A percentile compares a stretch with the other conserved stretches of the same genome.
Evolutionary conservation across 2,797 vertebrate genomes (phyloP).

Genomic region (Brachymystax lenok): DNA sequence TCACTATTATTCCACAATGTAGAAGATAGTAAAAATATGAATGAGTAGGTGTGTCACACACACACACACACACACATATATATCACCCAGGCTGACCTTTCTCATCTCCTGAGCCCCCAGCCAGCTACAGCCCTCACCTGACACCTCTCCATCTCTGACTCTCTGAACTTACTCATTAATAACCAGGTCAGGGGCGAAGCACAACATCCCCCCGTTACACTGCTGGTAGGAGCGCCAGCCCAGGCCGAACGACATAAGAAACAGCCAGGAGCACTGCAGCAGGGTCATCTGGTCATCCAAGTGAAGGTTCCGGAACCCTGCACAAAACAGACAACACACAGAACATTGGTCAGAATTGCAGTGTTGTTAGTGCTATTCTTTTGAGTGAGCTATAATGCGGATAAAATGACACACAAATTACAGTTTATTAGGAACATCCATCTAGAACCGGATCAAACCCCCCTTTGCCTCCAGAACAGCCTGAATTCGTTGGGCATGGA

Average conservation of each 20-base stretch:
- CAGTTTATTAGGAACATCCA: too few species aligned
- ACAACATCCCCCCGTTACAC: slow-evolving; percentile 84
- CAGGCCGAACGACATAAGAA: slow-evolving; percentile 94
- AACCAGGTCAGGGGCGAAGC: slow-evolving; percentile 93
- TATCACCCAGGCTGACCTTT: background rate
- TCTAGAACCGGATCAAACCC: too few species aligned
- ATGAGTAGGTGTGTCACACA: too few species aligned
- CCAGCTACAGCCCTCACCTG: background rate
- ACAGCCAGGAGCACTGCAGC: slow-evolving; percentile 97
- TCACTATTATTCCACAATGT: too few species aligned
- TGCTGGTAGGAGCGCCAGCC: slow-evolving; percentile 96
- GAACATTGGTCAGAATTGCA: background rate
- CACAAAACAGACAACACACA: background rate
- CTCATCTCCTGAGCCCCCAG: background rate
- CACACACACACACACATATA: too few species aligned
- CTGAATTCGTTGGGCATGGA: too few species aligned
- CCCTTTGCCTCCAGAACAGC: too few species aligned
- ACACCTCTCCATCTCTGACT: background rate
- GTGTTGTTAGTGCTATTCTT: background rate
- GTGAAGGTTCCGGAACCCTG: slow-evolving; percentile 94
- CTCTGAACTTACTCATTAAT: slow-evolving; percentile 87
- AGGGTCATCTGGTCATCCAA: slow-evolving; percentile 98
- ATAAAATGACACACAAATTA: too few species aligned
- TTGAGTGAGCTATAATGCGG: too few species aligned
- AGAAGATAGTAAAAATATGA: too few species aligned